Evolutionary conservation across 2,888 invertebrate species (phyloP), one percentile per base, ranked within the genome.

Genomic region (Sceliomorpha sp.): DNA sequence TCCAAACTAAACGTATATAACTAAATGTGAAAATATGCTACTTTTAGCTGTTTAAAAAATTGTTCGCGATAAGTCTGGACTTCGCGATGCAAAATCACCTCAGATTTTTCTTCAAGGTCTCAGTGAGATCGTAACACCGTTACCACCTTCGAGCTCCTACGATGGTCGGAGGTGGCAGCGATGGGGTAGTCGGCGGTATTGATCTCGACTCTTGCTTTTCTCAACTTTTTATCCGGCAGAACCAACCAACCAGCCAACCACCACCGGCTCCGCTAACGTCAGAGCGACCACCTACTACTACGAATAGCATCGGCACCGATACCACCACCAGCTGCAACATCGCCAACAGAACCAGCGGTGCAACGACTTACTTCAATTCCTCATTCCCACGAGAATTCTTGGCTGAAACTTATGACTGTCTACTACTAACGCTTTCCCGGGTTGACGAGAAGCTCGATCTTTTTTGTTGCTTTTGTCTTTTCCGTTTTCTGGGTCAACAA

Each of bases 191-290:
- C 80, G 84, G 81, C 84, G 84, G 87, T 88, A 88, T 88, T 88
- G 88, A 88, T 88, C 87, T 85, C 81, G 84, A 85, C 87, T 88
- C 87, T 86, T 86, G 84, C 84, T 85, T 87, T 87, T 86, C 86
- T 87, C 81, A 85, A 87, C 84, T 86, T 87, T 86, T 86, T 87
- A 86, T 86, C 83, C 85, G 74, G 76, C 81, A 79, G 82, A 83
- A 83, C 80, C 82, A 78, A 77, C 75, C 75, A 74, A 70, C 70
- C 73, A 80, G 68, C 78, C 81, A 77, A 73, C 76, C 77, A 76
- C 80, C 73, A 82, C 78, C 75, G 71, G 63, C 60, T 73, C 34
- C 75, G 68, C 72, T 56, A 66, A 70, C 69, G 60, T 63, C 68
- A 60, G 68, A 74, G 66, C 75, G 78, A 72, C 76, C 78, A 77